Base-by-base conservation (phyloP, 2,797 vertebrate species). In the Aratinga solstitialis region DNA sequence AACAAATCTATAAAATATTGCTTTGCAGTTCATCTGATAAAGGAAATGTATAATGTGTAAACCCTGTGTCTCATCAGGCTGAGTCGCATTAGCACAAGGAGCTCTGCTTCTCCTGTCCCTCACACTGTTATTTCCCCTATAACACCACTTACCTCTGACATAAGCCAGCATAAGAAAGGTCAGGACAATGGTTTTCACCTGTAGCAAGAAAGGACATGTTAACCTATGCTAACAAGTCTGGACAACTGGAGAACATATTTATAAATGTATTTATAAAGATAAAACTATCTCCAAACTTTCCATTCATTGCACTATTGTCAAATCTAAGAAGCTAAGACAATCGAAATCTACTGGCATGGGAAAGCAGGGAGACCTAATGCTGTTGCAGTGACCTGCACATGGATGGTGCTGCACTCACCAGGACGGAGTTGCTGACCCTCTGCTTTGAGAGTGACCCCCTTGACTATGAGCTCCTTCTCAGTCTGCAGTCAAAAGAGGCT, bases 261-360 rank as follows among this genome's bases (percentile, higher is more conserved):
- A 69, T 82, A 89, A 84, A 94, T 74, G 74, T 90, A 77, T 88
- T 91, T 85, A 88, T 92, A 73, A 61, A 89, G 93, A 51, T 48
- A 87, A 75, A 84, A 65, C 61, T 29, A 16, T 29, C 72, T 93
- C 72, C 2, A 6, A 87, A 78, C 73, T 96, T 84, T 89, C 73
- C 54, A 47, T 84, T 87, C 87, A 78, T 95, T 95, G 96, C 89
- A 73, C 92, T 94, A 73, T 54, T 74, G 53, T 85, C 73, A 92
- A 75, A 94, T 43, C 83, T 81, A 95, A 84, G 34, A 96, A 95
- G 89, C 95, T 85, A 69, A 92, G 94, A 92, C 72, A 91, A 92
- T 10, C 69, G 93, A 86, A 95, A 95, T 81, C 87, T 87, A 87
- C 75, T 2, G 2, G 90, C 47, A 24, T 26, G 72, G 86, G 65